These are phyloP conservation scores for Clepsis dumicolana DNA, from an alignment of 2,888 invertebrate genomes.

Conservation along the genomic window DNA sequence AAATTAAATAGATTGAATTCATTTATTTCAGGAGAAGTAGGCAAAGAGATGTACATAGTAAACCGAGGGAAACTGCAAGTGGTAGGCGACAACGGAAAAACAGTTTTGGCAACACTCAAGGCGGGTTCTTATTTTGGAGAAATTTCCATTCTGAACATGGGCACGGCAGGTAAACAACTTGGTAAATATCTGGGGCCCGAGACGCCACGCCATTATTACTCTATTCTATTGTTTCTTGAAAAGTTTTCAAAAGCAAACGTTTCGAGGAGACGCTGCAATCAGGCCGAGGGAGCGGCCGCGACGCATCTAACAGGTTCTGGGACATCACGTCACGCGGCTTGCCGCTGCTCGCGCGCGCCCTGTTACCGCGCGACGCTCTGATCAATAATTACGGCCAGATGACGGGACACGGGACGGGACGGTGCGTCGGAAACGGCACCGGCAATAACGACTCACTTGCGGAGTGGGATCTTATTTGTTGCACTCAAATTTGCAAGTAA, in stretches of 20 bases:
- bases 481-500: no score
- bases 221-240: constrained; percentile 74
- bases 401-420: no score
- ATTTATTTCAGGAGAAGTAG: constrained; percentile 94
- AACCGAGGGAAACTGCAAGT: constrained; percentile 98
- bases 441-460: no score
- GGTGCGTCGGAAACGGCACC: no score
- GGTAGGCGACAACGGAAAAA: constrained; percentile 97
- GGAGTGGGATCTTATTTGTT: no score
- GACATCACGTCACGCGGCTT: constrained; percentile 72
- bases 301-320: constrained; percentile 81
- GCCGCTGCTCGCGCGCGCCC: constrained; percentile 56
- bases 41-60: constrained; percentile 99
- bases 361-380: constrained; percentile 28
- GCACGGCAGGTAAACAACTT: constrained; percentile 99
- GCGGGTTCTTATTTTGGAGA: constrained; percentile 99
- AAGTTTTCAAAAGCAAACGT: constrained; percentile 82
- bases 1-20: no score
- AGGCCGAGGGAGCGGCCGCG: constrained; percentile 84
- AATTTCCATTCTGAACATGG: constrained; percentile 99
- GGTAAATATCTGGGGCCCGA: constrained; percentile 93
- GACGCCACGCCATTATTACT: constrained; percentile 85
- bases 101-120: constrained; percentile 98
- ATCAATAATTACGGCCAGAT: no score
- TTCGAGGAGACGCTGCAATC: constrained; percentile 85